phyloP scores from a whole-genome alignment of 92 coral and sea anemone species.

The Palythoa caribaeorum region DNA sequence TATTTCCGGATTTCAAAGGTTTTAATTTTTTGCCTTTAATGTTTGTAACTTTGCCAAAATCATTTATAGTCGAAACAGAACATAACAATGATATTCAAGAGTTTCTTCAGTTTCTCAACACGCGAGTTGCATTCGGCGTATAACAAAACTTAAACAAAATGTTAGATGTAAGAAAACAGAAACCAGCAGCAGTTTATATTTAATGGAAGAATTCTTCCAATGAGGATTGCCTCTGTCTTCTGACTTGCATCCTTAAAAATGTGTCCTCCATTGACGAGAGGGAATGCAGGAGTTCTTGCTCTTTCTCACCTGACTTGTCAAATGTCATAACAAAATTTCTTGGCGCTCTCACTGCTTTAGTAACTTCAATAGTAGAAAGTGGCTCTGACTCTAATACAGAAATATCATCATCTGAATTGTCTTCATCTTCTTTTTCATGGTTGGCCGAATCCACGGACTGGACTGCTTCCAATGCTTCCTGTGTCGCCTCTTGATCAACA shows the following conservation, averaged over 20 bases:
- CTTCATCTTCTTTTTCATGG: constrained; percentile 38
- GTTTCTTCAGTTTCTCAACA: too few relatives aligned
- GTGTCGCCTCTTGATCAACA: constrained; percentile 56
- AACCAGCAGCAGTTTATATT: too few relatives aligned
- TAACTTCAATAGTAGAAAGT: background rate
- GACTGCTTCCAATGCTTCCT: constrained; percentile 57
- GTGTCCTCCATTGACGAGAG: background rate
- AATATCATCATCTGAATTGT: constrained; percentile 27
- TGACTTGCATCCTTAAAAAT: constrained; percentile 1
- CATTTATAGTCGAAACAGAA: too few relatives aligned
- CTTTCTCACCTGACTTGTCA: constrained; percentile 45
- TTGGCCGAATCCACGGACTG: constrained; percentile 34
- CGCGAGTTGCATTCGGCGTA: too few relatives aligned
- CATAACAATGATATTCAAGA: too few relatives aligned
- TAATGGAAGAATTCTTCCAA: background rate
- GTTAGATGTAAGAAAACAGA: too few relatives aligned
- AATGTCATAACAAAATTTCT: constrained; percentile 40
- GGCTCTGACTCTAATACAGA: constrained; percentile 26
- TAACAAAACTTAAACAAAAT: too few relatives aligned
- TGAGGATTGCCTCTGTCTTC: constrained; percentile 19
- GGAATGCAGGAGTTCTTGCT: constrained; percentile 35
- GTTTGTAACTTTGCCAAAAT: too few relatives aligned
- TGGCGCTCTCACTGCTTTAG: constrained; percentile 26
- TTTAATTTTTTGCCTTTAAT: too few relatives aligned
- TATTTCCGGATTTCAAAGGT: background rate